Conservation (phyloP, 1,140 invertebrate genomes). For the Rhopalosiphum padi region DNA sequence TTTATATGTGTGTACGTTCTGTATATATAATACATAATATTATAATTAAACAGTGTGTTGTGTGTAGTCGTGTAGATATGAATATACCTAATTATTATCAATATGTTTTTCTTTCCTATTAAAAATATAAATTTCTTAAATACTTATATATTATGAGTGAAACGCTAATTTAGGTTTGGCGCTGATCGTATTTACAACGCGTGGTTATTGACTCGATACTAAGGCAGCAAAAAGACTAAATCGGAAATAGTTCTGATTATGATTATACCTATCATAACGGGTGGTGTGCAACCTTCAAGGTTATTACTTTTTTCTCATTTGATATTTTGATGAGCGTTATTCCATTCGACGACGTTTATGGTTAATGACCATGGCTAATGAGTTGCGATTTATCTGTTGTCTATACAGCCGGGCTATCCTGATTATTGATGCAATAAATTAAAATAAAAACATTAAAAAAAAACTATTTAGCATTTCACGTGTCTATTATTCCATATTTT, state of each 20-base stretch:
- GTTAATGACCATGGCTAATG: slow-evolving; percentile 22
- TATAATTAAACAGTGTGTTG: background rate
- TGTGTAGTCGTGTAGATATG: too few species aligned
- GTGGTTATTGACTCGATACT: slow-evolving; percentile 14
- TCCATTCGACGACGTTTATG: background rate
- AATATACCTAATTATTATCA: too few species aligned
- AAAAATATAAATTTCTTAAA: background rate
- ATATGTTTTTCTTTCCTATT: too few species aligned
- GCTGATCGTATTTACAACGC: background rate
- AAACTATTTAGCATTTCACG: background rate
- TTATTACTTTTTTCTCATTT: background rate
- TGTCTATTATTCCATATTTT: background rate
- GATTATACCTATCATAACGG: slow-evolving; percentile 23
- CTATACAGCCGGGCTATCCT: background rate
- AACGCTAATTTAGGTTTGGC: background rate
- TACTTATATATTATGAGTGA: too few species aligned
- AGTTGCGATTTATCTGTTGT: slow-evolving; percentile 26
- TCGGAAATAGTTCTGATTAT: slow-evolving; percentile 32
- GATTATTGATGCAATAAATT: slow-evolving; percentile 31
- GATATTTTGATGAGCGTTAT: background rate
- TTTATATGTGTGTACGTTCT: too few species aligned
- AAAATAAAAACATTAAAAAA: slow-evolving; percentile 17
- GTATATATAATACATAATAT: too few species aligned
- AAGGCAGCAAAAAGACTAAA: background rate
- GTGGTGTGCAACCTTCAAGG: slow-evolving; percentile 15